These are phyloP conservation scores for Lepidurus apus DNA, from an alignment of 1,140 invertebrate species.

Conservation along the genomic window DNA sequence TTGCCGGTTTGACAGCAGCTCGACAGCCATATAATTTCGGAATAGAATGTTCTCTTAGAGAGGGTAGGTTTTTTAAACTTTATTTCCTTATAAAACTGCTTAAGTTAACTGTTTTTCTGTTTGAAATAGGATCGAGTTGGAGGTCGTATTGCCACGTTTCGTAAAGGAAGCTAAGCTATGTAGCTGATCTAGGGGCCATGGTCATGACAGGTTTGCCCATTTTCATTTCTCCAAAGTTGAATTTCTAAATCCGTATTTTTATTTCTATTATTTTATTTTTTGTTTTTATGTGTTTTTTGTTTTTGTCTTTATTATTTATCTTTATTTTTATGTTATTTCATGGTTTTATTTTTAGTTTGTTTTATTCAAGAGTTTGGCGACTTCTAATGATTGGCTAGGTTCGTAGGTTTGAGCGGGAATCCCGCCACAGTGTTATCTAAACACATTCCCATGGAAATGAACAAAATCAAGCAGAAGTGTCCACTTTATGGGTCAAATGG, in stretches of 20 bases:
- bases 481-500: conserved; percentile 93
- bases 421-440: conserved; percentile 91
- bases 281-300: too few relatives aligned
- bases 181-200: conserved; percentile 82
- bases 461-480: conserved; percentile 94
- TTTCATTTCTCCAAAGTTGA: neutral
- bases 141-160: conserved; percentile 91
- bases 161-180: conserved; percentile 88
- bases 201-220: conserved; percentile 49
- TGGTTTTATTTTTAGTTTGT: neutral
- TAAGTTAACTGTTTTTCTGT: conserved; percentile 34
- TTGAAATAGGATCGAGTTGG: conserved; percentile 76
- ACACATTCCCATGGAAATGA: conserved; percentile 94
- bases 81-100: neutral
- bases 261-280: too few relatives aligned
- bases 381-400: neutral
- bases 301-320: too few relatives aligned
- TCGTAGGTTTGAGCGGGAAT: conserved; percentile 67
- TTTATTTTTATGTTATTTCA: too few relatives aligned
- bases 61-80: conserved; percentile 52
- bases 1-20: conserved; percentile 86
- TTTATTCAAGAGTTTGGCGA: neutral
- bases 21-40: conserved; percentile 93
- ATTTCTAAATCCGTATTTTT: too few relatives aligned
- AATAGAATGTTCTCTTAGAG: conserved; percentile 88